These are phyloP conservation scores for Cynocephalus volans DNA, from an alignment of 2,113 vertebrate species.

Conservation along the genomic window DNA sequence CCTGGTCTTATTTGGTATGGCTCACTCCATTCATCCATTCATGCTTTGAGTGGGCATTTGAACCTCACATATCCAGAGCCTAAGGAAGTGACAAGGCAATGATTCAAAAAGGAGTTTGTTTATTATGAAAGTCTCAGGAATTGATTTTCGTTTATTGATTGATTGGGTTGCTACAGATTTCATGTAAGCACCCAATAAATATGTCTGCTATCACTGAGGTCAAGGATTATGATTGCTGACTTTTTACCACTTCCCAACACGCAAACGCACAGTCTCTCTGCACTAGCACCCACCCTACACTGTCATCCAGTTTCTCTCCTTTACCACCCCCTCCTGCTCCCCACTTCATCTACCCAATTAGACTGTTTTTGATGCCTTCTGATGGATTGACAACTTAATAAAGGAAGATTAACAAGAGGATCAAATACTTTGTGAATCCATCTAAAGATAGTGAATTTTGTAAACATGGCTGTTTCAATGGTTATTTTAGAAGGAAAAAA, in stretches of 20 bases:
- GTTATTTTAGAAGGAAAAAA: background rate
- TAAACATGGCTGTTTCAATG: background rate
- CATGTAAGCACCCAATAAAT: background rate
- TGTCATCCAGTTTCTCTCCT: no score
- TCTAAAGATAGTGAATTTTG: conserved; percentile 21
- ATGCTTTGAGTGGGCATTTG: background rate
- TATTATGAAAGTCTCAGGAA: background rate
- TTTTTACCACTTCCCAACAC: background rate
- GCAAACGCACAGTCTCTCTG: background rate
- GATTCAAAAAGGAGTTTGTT: background rate
- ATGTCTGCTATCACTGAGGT: background rate
- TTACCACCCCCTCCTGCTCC: background rate
- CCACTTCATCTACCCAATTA: background rate
- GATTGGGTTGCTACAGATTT: background rate
- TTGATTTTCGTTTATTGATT: no score
- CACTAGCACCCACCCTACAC: background rate
- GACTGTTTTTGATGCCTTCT: background rate
- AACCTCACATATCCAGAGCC: background rate
- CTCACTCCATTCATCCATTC: background rate
- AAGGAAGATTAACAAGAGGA: conserved; percentile 12
- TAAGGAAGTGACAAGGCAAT: background rate
- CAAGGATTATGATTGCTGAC: background rate
- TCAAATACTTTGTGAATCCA: conserved; percentile 19
- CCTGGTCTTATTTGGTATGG: background rate
- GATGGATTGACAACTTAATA: background rate